A percentile compares a stretch with the other conserved stretches of the same genome.
phyloP scores from a whole-genome alignment of 2,113 vertebrate species.

The Callaeas wilsoni region DNA sequence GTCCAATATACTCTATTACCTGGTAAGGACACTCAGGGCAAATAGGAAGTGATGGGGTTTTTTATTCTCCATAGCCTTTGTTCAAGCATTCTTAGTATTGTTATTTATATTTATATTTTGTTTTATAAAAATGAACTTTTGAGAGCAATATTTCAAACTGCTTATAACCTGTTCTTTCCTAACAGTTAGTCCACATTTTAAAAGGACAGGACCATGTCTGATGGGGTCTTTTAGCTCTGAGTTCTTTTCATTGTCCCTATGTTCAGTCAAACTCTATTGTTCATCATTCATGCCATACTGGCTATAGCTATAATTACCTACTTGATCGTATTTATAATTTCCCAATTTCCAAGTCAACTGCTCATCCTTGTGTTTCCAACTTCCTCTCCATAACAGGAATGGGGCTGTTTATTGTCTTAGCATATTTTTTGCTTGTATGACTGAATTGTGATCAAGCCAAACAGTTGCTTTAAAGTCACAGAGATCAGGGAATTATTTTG shows the following conservation, averaged over 20 bases:
- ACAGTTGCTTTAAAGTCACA: not conserved
- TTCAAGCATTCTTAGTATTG: not conserved
- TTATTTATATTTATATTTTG: not conserved
- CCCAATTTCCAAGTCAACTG: not conserved
- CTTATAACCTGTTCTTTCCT: not conserved
- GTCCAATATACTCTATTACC: constrained; percentile 58
- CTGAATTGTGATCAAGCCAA: not conserved
- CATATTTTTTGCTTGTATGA: not conserved
- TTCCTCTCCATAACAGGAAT: not conserved
- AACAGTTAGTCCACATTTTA: not conserved
- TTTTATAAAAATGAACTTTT: not conserved
- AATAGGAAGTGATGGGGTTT: constrained; percentile 16
- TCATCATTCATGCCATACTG: not conserved
- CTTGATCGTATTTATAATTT: not conserved
- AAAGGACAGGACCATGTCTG: not conserved
- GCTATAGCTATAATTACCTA: not conserved
- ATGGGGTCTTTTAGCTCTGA: not conserved
- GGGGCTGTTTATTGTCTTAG: not conserved
- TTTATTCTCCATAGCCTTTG: not conserved
- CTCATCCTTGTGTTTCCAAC: not conserved
- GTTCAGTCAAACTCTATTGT: not conserved
- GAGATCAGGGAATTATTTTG: not conserved
- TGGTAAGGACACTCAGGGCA: constrained; percentile 35
- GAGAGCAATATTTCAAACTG: not conserved
- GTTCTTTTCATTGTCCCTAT: not conserved